These are phyloP conservation scores for Scalopus aquaticus DNA, from an alignment of 2,113 vertebrate genomes.

Conservation along the genomic window DNA sequence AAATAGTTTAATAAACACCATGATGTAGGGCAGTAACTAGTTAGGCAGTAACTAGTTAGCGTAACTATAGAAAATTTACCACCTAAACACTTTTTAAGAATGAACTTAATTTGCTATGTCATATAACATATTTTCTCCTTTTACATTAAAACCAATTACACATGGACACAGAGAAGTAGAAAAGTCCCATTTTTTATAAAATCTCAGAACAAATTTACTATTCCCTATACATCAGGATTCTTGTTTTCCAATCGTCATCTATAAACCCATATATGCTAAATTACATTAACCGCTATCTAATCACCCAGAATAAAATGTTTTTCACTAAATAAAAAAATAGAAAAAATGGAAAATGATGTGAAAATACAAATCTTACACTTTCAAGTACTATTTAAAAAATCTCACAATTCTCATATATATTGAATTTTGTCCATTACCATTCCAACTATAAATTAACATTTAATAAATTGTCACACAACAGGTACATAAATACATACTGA, in stretches of 20 bases:
- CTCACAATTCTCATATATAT: neutral
- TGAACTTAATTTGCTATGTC: neutral
- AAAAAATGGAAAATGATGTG: neutral
- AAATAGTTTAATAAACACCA: constrained; percentile 7
- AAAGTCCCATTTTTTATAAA: neutral
- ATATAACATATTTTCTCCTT: neutral
- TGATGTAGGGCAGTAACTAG: neutral
- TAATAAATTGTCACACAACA: neutral
- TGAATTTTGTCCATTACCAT: neutral
- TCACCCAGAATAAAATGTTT: neutral
- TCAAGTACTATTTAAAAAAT: neutral
- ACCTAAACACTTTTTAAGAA: neutral
- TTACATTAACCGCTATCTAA: neutral
- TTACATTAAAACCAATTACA: constrained; percentile 40
- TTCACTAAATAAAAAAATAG: neutral
- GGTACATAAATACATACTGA: neutral
- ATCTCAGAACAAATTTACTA: neutral
- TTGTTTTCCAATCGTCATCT: neutral
- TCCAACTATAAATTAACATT: constrained; percentile 12
- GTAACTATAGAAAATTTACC: neutral
- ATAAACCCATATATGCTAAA: neutral
- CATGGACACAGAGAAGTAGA: neutral
- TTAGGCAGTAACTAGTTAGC: neutral
- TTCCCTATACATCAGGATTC: neutral
- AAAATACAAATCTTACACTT: neutral